Conservation (phyloP, 1,140 invertebrate species). For the Habropoda laboriosa region DNA sequence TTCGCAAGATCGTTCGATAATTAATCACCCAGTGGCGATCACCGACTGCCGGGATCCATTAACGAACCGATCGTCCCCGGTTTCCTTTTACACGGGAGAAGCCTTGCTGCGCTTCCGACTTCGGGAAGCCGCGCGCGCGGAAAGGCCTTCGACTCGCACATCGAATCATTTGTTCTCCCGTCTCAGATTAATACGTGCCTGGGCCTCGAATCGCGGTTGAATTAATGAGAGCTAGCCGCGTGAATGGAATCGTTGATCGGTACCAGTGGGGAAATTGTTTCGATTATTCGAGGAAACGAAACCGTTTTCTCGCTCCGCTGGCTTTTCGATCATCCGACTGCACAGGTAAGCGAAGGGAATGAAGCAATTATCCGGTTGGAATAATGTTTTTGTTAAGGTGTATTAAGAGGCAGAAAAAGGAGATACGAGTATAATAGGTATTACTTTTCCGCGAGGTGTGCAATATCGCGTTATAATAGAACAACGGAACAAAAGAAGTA, state of each 20-base stretch:
- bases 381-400: no score
- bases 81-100: slow-evolving; percentile 28
- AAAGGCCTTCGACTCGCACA: slow-evolving; percentile 1
- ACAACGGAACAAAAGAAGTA: no score
- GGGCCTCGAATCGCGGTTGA: background rate
- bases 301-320: no score
- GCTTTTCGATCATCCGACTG: no score
- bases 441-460: no score
- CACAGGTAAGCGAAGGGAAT: no score
- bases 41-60: slow-evolving; percentile 55
- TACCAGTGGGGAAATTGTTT: background rate
- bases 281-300: slow-evolving; percentile 5
- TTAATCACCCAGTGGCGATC: slow-evolving; percentile 66
- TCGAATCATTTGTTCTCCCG: slow-evolving; percentile 21
- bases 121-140: background rate
- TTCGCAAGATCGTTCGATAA: slow-evolving; percentile 50
- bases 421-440: no score
- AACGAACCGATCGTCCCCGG: slow-evolving; percentile 57
- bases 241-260: slow-evolving; percentile 33
- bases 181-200: background rate
- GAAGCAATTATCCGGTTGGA: no score
- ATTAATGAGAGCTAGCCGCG: slow-evolving; percentile 28
- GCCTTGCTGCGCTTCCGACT: slow-evolving; percentile 21
- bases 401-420: no score
- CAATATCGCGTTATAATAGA: no score